These are phyloP conservation scores for Gambusia holbrooki DNA, from an alignment of 2,113 vertebrate species.

Conservation along the genomic window DNA sequence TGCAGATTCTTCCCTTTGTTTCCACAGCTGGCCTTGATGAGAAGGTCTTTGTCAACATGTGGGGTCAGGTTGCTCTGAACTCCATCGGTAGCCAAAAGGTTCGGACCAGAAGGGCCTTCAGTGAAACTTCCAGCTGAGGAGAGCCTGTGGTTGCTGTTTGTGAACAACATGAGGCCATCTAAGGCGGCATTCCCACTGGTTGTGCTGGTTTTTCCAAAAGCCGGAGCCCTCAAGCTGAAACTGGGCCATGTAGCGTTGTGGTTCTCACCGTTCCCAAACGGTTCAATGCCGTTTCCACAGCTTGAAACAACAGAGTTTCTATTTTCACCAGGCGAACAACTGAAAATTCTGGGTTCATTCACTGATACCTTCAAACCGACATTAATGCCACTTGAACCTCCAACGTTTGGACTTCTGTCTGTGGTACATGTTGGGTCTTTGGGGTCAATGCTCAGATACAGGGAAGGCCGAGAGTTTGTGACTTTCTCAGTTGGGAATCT, in stretches of 20 bases:
- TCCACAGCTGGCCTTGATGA: not conserved
- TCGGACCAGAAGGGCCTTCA: not conserved
- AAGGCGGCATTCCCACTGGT: not conserved
- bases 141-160: not conserved
- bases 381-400: constrained; percentile 33
- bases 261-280: constrained; percentile 11
- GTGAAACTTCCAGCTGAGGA: constrained; percentile 7
- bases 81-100: not conserved
- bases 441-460: not conserved
- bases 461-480: not conserved
- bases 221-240: not conserved
- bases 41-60: constrained; percentile 2
- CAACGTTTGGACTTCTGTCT: constrained; percentile 5
- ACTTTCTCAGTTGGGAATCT: not conserved
- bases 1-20: constrained; percentile 16
- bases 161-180: not conserved
- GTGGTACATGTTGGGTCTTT: not conserved
- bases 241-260: not conserved
- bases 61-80: not conserved
- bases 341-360: constrained; percentile 18
- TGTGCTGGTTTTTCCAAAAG: constrained; percentile 3
- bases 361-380: not conserved
- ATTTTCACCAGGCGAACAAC: not conserved
- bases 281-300: constrained; percentile 4
- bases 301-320: not conserved